Evolutionary conservation across 2,113 vertebrate species (phyloP), one percentile per base, ranked within the genome.

Genomic region (Pitta sordida): DNA sequence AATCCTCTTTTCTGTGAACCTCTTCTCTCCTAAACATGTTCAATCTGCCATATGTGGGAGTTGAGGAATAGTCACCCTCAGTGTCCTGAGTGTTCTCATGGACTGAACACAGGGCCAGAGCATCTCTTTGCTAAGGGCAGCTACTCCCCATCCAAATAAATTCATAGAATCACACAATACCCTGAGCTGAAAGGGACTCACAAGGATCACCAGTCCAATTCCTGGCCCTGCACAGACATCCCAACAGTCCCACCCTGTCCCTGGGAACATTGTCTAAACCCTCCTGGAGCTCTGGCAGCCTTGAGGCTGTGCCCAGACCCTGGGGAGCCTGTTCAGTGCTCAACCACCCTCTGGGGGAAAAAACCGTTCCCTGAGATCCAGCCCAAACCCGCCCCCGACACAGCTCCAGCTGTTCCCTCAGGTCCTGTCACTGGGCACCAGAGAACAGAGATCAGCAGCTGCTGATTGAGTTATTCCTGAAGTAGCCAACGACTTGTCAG

Each of bases 201-300:
- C 39, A 34, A 21, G 29, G 5, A 16, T 30, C 23, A 19, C 29
- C 2, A 44, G 10, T 29, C 27, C 59, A 65, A 1, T 32, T 3
- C 23, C n/a, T n/a, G n/a, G n/a, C n/a, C n/a, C n/a, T n/a, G n/a
- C n/a, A n/a, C n/a, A n/a, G n/a, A n/a, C n/a, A n/a, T n/a, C n/a
- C n/a, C 76, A 58, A 23, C 58, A 80, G 11, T 5, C 51, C 51
- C 76, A 73, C 14, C 51, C 51, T 58, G 32, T 0, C 9, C 43
- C 49, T 56, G 65, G 1, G 0, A 41, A 9, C n/a, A n/a, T n/a
- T 0, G 11, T 6, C 65, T 65, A 71, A 56, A 6, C 1, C 0
- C 26, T 56, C 26, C 49, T 49, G 41, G 24, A 56, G 56, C 41
- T 79, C 34, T 79, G 67, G 24, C 58, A 87, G 58, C 41, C 49